Conservation (phyloP, 2,113 vertebrate species). For the Meleagris gallopavo region DNA sequence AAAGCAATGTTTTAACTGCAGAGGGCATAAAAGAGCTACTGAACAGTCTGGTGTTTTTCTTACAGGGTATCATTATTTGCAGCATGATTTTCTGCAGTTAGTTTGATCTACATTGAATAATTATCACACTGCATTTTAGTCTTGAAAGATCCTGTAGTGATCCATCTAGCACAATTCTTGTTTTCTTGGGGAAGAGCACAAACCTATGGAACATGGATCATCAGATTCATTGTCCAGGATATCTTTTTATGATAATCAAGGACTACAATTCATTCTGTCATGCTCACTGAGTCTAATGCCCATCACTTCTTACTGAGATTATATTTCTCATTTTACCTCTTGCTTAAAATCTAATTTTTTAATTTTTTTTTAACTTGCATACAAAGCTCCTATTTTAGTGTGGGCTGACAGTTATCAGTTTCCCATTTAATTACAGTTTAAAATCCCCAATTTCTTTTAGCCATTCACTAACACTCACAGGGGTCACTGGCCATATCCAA, state of each 20-base stretch:
- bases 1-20: conserved; percentile 47
- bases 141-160: background rate
- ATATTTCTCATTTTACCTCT: conserved; percentile 6
- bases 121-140: background rate
- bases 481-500: background rate
- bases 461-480: background rate
- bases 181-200: background rate
- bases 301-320: background rate
- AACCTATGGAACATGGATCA: background rate
- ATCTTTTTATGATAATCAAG: background rate
- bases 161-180: background rate
- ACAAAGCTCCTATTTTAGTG: background rate
- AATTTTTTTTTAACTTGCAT: background rate
- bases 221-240: background rate
- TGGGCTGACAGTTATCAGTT: background rate
- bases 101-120: background rate
- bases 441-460: background rate
- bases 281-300: background rate
- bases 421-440: background rate
- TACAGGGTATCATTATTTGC: background rate
- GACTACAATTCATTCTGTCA: background rate
- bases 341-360: background rate
- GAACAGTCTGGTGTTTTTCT: background rate
- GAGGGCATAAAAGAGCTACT: conserved; percentile 64
- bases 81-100: background rate